phyloP scores from a whole-genome alignment of 2,888 invertebrate genomes.

The Drosophila neonasuta region DNA sequence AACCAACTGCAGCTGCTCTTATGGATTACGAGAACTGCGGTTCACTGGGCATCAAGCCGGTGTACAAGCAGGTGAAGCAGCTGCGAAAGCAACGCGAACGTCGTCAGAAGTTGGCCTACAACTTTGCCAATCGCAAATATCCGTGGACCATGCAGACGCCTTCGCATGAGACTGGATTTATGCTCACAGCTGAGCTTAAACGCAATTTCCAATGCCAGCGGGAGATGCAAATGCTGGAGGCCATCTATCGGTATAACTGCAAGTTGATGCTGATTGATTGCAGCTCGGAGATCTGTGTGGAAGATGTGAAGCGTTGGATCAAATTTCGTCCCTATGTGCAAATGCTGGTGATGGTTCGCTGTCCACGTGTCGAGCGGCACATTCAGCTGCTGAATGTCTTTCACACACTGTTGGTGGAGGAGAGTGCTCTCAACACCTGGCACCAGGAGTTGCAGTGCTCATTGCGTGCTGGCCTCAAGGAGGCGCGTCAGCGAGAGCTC shows the following conservation, averaged over 20 bases:
- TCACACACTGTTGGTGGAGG: slow-evolving; percentile 57
- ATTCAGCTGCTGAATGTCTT: slow-evolving; percentile 59
- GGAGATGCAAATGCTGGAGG: slow-evolving; percentile 59
- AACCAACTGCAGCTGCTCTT: background rate
- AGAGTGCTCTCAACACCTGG: slow-evolving; percentile 61
- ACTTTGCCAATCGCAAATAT: slow-evolving; percentile 68
- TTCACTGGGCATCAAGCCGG: slow-evolving; percentile 38
- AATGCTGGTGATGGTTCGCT: slow-evolving; percentile 68
- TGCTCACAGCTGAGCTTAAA: slow-evolving; percentile 46
- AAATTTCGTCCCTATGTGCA: slow-evolving; percentile 71
- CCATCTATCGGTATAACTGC: slow-evolving; percentile 61
- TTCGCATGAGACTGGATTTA: slow-evolving; percentile 45
- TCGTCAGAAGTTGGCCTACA: slow-evolving; percentile 66
- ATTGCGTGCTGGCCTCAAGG: slow-evolving; percentile 45
- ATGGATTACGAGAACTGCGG: slow-evolving; percentile 17
- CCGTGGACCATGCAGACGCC: slow-evolving; percentile 71
- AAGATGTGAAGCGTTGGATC: slow-evolving; percentile 69
- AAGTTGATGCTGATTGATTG: slow-evolving; percentile 73
- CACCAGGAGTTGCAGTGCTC: slow-evolving; percentile 65
- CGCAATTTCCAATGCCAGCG: slow-evolving; percentile 49
- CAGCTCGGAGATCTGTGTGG: slow-evolving; percentile 50
- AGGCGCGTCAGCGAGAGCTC: slow-evolving; percentile 55
- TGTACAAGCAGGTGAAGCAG: slow-evolving; percentile 46
- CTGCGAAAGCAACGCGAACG: slow-evolving; percentile 40
- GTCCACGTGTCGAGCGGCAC: slow-evolving; percentile 54